Percentiles rank a stretch among this genome's conserved stretches.
These are phyloP conservation scores for Venusia cambrica DNA, from an alignment of 2,888 invertebrate genomes.

Conservation along the genomic window DNA sequence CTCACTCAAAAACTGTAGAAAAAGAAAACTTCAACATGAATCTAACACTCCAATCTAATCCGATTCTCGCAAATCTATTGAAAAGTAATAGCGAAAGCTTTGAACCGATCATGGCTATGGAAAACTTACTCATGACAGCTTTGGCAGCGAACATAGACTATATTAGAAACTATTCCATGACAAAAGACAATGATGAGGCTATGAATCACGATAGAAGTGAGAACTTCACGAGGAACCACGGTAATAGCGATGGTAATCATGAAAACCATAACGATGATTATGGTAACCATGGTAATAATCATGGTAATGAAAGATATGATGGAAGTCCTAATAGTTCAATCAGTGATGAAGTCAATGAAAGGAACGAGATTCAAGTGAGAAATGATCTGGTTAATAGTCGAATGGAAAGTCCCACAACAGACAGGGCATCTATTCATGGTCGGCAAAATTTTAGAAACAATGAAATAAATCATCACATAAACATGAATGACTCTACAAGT, in stretches of 20 bases:
- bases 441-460: no score
- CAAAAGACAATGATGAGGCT: slow-evolving; percentile 30
- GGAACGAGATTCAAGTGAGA: no score
- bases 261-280: not conserved
- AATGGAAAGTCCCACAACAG: no score
- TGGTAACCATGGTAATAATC: no score
- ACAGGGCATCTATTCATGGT: no score
- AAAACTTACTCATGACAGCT: slow-evolving; percentile 59
- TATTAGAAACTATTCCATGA: slow-evolving; percentile 44
- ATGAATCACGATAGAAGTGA: slow-evolving; percentile 3
- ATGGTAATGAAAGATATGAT: no score
- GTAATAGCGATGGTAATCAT: not conserved
- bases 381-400: no score
- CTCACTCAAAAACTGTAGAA: slow-evolving; percentile 37
- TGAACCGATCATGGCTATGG: slow-evolving; percentile 39
- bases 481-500: not conserved
- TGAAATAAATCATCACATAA: not conserved
- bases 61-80: slow-evolving; percentile 63
- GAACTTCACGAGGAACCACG: not conserved
- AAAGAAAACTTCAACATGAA: slow-evolving; percentile 54
- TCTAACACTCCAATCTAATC: slow-evolving; percentile 58
- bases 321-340: no score
- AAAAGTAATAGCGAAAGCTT: slow-evolving; percentile 41
- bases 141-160: slow-evolving; percentile 61
- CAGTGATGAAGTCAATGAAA: no score